Base-by-base conservation (phyloP, 1,140 invertebrate species). In the Pogonognathellus flavescens region DNA sequence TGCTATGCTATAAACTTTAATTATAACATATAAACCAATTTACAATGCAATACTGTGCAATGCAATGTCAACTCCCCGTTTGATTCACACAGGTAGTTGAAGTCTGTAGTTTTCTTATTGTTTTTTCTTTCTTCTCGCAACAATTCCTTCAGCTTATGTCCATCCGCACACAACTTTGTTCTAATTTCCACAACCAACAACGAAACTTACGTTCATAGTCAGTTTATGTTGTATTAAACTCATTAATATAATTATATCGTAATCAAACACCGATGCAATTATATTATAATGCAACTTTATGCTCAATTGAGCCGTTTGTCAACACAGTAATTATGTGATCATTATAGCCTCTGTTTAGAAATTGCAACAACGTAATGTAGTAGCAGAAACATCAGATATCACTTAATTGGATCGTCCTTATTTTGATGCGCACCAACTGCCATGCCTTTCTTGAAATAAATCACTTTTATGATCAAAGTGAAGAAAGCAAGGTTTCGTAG, bases 381-480 rank as follows among this genome's bases (percentile, higher is more conserved):
- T 59, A 59, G 59, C 11, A 62, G 20, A 22, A 62, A n/a, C 59
- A 22, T 22, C 60, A 66, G 62, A 10, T 76, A 70, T 70, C 31
- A 76, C 41, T 50, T 76, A 31, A 13, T 76, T 49, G 31, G 16
- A 76, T 76, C 70, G 70, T 76, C 70, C 70, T 76, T 31, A 49
- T 41, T 50, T 50, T 16, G n/a, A 50, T 62, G 59, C 41, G 7
- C 70, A 76, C 70, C 11, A 57, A 14, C 11, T n/a, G 10, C 53
- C 53, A 76, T 76, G 70, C 41, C 70, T 76, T 76, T 76, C 70
- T 76, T 76, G 70, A 76, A 76, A 76, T 49, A 76, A 76, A 41
- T 49, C 70, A 76, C 70, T 76, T 76, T 76, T 76, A 76, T 50
- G 70, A 76, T 31, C 31, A 76, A 76, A 76, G 70, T 76, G 70